These are phyloP conservation scores for Danio kyathit DNA, from an alignment of 2,797 vertebrate species.

Conservation along the genomic window DNA sequence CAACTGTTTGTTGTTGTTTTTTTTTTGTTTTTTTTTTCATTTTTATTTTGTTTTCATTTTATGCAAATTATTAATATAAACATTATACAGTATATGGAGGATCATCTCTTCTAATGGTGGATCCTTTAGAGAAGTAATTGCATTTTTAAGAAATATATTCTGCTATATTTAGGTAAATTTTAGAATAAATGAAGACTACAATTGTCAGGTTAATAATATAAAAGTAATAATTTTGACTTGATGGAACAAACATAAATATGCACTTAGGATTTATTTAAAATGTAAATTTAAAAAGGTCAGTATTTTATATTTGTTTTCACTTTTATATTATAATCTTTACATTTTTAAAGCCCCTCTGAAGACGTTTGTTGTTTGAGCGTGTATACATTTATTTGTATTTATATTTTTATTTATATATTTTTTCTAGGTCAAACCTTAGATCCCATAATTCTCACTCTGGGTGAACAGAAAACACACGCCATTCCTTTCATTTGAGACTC, in stretches of 20 bases:
- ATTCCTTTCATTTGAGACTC: constrained; percentile 12
- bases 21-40: no score
- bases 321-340: background rate
- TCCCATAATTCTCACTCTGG: background rate
- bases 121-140: no score
- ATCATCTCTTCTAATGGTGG: no score
- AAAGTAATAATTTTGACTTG: background rate
- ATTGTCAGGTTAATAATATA: no score
- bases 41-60: no score
- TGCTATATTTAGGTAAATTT: no score
- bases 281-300: background rate
- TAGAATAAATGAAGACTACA: no score
- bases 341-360: background rate
- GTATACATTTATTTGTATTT: background rate
- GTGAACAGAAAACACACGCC: background rate
- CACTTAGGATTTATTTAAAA: background rate
- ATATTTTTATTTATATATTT: background rate
- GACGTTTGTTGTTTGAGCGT: background rate
- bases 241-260: background rate
- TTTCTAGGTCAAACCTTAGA: background rate
- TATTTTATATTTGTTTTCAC: background rate
- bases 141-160: no score
- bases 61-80: no score
- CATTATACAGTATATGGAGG: no score
- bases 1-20: no score